phyloP scores from a whole-genome alignment of 2,113 vertebrate genomes.

The Sceloporus tristichus region DNA sequence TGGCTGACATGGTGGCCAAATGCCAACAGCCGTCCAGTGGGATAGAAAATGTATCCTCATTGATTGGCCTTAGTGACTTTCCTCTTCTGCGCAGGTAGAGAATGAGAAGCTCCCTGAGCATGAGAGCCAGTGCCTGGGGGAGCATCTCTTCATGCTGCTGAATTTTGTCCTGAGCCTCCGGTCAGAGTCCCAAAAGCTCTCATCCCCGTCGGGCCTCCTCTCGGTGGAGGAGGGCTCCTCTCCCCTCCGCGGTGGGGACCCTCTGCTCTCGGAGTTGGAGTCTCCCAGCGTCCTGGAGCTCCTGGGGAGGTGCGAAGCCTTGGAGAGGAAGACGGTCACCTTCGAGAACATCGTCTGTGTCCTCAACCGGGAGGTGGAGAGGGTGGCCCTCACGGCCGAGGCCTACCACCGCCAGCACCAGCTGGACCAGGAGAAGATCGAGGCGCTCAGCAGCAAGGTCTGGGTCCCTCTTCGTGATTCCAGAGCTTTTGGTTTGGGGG shows the following conservation, averaged over 20 bases:
- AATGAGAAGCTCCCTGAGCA: slow-evolving; percentile 84
- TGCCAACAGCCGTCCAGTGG: no score
- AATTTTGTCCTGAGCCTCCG: slow-evolving; percentile 72
- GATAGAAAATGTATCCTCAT: no score
- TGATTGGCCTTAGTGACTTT: slow-evolving; percentile 20
- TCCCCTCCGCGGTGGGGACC: background rate
- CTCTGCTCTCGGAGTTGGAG: slow-evolving; percentile 31
- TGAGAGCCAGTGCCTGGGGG: slow-evolving; percentile 80
- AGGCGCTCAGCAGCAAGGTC: slow-evolving; percentile 88
- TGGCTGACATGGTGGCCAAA: no score
- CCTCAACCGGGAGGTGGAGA: slow-evolving; percentile 92
- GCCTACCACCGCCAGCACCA: slow-evolving; percentile 88
- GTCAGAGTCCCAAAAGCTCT: slow-evolving; percentile 15
- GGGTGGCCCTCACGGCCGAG: slow-evolving; percentile 82
- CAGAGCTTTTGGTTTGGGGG: background rate
- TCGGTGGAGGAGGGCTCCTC: slow-evolving; percentile 39
- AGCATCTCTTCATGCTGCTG: slow-evolving; percentile 89
- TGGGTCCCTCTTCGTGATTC: background rate
- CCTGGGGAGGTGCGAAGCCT: slow-evolving; percentile 81
- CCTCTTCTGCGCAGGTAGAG: slow-evolving; percentile 79
- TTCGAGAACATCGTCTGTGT: slow-evolving; percentile 94
- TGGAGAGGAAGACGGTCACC: slow-evolving; percentile 86
- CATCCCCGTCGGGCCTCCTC: slow-evolving; percentile 40
- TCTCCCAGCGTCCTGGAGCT: slow-evolving; percentile 77
- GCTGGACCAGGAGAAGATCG: slow-evolving; percentile 90